Evolutionary conservation across 2,888 invertebrate species (phyloP).

Genomic region (Dicyrtomina minuta): DNA sequence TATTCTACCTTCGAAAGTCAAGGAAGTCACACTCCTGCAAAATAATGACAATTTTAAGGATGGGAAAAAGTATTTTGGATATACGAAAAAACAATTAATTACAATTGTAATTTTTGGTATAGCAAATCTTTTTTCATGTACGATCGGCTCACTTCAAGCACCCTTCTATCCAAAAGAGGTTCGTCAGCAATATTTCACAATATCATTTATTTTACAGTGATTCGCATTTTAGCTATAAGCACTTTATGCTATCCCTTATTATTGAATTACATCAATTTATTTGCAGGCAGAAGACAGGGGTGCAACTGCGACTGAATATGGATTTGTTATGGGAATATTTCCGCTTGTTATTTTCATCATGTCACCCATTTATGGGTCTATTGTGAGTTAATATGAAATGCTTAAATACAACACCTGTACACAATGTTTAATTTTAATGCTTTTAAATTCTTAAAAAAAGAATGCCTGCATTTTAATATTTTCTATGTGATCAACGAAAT

Average conservation of each 20-base stretch:
- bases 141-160: conserved; percentile 64
- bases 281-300: conserved; percentile 75
- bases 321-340: conserved; percentile 82
- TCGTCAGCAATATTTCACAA: no score
- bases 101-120: conserved; percentile 76
- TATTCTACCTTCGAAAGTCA: no score
- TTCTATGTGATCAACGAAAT: no score
- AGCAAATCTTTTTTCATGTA: conserved; percentile 69
- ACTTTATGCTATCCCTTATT: no score
- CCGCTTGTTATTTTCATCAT: conserved; percentile 78
- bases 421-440: no score
- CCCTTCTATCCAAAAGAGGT: conserved; percentile 84
- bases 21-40: no score
- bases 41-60: no score
- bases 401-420: no score
- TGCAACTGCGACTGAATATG: conserved; percentile 77
- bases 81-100: conserved; percentile 67
- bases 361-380: conserved; percentile 78
- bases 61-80: conserved; percentile 34
- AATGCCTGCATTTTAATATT: no score
- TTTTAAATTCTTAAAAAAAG: no score
- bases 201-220: no score
- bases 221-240: no score
- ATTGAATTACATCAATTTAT: background rate
- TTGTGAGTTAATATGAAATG: conserved; percentile 60